Conservation (phyloP, 2,888 invertebrate species). For the Crioceris asparagi region DNA sequence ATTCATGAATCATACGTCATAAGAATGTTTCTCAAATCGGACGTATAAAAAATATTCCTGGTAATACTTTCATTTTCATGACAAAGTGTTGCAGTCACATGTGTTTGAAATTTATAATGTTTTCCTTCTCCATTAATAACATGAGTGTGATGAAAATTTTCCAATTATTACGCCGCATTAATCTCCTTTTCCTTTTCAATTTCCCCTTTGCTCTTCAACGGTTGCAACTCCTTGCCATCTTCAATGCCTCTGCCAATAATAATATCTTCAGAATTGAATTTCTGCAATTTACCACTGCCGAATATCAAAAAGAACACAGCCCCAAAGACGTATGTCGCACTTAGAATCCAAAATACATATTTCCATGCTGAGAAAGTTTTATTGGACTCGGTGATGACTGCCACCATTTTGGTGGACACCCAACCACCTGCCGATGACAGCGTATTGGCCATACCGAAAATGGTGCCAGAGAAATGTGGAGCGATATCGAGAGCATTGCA, state of each 20-base stretch:
- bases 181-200: conserved; percentile 26
- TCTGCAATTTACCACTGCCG: conserved; percentile 56
- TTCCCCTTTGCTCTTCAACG: conserved; percentile 26
- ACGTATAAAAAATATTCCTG: too few species aligned
- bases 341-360: conserved; percentile 71
- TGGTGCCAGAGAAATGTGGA: conserved; percentile 80
- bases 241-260: conserved; percentile 17
- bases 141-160: too few species aligned
- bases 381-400: conserved; percentile 59
- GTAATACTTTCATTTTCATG: too few species aligned
- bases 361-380: conserved; percentile 70
- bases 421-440: conserved; percentile 75
- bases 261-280: conserved; percentile 47
- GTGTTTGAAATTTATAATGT: too few species aligned
- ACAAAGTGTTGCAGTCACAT: too few species aligned
- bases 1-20: too few species aligned
- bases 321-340: conserved; percentile 57
- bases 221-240: conserved; percentile 32
- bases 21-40: too few species aligned
- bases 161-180: too few species aligned
- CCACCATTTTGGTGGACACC: conserved; percentile 72
- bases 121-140: too few species aligned
- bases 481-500: conserved; percentile 82
- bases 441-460: conserved; percentile 82
- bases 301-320: conserved; percentile 51